phyloP scores from a whole-genome alignment of 2,113 vertebrate species.

The Bettongia penicillata region DNA sequence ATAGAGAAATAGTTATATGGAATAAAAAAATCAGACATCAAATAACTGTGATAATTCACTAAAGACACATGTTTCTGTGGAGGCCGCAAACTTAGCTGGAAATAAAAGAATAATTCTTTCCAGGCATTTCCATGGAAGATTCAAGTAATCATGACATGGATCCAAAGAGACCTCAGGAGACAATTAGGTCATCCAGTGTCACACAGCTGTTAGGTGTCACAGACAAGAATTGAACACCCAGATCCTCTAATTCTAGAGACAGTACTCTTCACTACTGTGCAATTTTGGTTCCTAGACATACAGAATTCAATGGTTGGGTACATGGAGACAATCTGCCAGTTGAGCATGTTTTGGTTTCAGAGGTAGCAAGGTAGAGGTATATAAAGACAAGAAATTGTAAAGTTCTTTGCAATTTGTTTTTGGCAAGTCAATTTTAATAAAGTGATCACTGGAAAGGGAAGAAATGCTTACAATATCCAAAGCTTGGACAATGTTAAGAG shows the following conservation, averaged over 20 bases:
- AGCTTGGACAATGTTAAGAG: background rate
- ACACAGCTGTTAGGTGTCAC: background rate
- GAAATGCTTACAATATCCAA: background rate
- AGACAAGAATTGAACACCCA: background rate
- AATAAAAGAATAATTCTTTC: background rate
- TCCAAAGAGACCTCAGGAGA: background rate
- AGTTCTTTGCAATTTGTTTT: background rate
- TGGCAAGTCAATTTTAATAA: background rate
- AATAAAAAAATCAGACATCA: slow-evolving; percentile 3
- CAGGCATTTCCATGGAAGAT: background rate
- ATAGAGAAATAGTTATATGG: slow-evolving; percentile 4
- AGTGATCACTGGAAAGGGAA: background rate
- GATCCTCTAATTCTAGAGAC: background rate
- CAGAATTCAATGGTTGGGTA: background rate
- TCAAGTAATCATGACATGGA: background rate
- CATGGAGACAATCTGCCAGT: background rate
- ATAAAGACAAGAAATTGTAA: background rate
- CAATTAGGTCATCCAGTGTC: background rate
- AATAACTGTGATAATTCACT: slow-evolving; percentile 20
- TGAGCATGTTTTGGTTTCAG: background rate
- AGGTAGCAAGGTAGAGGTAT: background rate
- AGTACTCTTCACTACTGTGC: background rate
- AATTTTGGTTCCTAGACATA: background rate
- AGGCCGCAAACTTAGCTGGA: background rate
- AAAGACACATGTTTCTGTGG: background rate